phyloP scores from a whole-genome alignment of 1,140 invertebrate genomes.

The Zaprionus ghesquierei region DNA sequence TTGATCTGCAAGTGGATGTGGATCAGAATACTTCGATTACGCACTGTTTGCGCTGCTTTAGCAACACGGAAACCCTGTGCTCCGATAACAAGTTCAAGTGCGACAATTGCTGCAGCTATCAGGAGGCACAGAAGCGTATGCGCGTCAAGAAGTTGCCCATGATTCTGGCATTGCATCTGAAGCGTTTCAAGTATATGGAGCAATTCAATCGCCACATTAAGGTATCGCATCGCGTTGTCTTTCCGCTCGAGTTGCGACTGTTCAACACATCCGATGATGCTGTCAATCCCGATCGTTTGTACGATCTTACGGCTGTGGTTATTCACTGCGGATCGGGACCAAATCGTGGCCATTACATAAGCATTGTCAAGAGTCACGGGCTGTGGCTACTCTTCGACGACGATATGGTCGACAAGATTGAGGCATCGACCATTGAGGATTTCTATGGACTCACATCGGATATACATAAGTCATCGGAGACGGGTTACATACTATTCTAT shows the following conservation, averaged over 20 bases:
- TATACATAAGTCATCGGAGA: constrained; percentile 99
- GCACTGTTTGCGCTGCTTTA: constrained; percentile 98
- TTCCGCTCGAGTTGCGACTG: constrained; percentile 97
- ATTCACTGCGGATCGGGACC: constrained; percentile 99
- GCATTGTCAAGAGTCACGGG: constrained; percentile 99
- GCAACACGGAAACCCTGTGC: constrained; percentile 99
- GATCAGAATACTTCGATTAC: constrained; percentile 99
- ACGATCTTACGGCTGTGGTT: constrained; percentile 99
- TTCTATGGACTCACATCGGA: constrained; percentile 99
- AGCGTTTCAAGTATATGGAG: constrained; percentile 99
- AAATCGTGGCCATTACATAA: constrained; percentile 99
- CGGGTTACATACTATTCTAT: constrained; percentile 99
- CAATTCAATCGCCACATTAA: constrained; percentile 99
- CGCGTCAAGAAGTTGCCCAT: constrained; percentile 98
- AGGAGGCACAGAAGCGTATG: constrained; percentile 99
- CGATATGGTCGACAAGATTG: constrained; percentile 99
- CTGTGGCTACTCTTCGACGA: constrained; percentile 99
- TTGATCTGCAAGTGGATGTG: constrained; percentile 99
- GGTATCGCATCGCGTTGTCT: constrained; percentile 99
- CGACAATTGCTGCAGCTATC: constrained; percentile 99
- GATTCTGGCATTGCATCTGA: constrained; percentile 98
- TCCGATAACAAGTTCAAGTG: constrained; percentile 99
- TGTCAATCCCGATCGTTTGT: constrained; percentile 97
- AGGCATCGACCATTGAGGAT: constrained; percentile 99
- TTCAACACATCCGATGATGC: constrained; percentile 99